Percentiles rank a stretch among this genome's conserved stretches.
These are phyloP conservation scores for Polymixis flavicincta DNA, from an alignment of 2,888 invertebrate genomes.

Conservation along the genomic window DNA sequence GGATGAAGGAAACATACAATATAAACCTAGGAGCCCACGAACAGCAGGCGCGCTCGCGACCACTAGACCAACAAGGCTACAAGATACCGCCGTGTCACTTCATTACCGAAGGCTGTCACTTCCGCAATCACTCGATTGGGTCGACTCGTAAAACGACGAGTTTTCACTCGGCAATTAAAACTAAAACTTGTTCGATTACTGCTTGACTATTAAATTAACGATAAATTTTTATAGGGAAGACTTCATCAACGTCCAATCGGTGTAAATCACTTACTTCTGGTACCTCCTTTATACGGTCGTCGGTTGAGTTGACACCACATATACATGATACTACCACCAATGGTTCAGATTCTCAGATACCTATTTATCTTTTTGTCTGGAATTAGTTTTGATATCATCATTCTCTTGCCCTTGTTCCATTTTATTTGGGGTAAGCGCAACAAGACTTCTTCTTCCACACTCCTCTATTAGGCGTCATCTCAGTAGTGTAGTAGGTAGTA, in stretches of 20 bases:
- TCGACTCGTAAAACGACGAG: conserved; percentile 31
- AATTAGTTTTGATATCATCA: not conserved
- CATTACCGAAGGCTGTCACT: conserved; percentile 27
- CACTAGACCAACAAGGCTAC: not conserved
- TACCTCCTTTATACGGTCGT: not conserved
- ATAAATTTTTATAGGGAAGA: conserved; percentile 35
- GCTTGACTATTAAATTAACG: conserved; percentile 31
- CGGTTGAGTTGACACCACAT: not conserved
- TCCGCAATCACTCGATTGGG: conserved; percentile 35
- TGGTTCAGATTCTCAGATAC: not conserved
- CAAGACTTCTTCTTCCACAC: too few relatives aligned
- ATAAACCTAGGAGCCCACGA: not conserved
- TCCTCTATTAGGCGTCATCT: not conserved
- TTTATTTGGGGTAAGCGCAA: not conserved
- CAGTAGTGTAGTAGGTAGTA: too few relatives aligned
- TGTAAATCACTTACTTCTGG: conserved; percentile 25
- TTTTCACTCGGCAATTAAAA: conserved; percentile 49
- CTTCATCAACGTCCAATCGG: conserved; percentile 37
- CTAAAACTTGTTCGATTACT: conserved; percentile 49
- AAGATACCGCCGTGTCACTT: conserved; percentile 5
- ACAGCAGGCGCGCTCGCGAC: not conserved
- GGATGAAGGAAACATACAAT: not conserved
- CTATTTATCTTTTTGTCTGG: not conserved
- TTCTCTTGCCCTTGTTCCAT: not conserved
- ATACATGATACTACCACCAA: not conserved